phyloP scores from a whole-genome alignment of 2,888 invertebrate species.

The Isoperla grammatica region DNA sequence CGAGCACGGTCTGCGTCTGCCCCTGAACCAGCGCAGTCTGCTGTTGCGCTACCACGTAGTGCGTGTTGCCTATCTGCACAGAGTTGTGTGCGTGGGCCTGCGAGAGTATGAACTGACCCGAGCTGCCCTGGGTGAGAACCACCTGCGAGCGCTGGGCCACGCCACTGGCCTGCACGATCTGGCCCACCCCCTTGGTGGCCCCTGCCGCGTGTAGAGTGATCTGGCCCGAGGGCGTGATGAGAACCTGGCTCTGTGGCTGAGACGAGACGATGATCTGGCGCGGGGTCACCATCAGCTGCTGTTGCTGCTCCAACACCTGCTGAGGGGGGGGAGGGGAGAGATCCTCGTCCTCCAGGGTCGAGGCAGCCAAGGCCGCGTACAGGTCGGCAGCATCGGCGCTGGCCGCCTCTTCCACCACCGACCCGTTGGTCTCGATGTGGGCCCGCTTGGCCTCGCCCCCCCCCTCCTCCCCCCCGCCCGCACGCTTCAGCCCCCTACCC shows the following conservation, averaged over 20 bases:
- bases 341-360: constrained; percentile 71
- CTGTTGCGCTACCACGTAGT: constrained; percentile 61
- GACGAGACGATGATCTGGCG: constrained; percentile 51
- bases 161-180: constrained; percentile 37
- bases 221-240: constrained; percentile 39
- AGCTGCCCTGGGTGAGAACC: constrained; percentile 40
- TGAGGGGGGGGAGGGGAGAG: constrained; percentile 46
- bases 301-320: constrained; percentile 36
- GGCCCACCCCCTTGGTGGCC: not conserved
- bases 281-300: constrained; percentile 42
- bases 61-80: constrained; percentile 53
- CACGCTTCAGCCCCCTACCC: constrained; percentile 12
- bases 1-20: constrained; percentile 57
- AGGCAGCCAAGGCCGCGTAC: constrained; percentile 79
- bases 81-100: constrained; percentile 40
- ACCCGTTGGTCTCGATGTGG: constrained; percentile 6
- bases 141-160: constrained; percentile 35
- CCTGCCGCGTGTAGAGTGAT: constrained; percentile 35
- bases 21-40: constrained; percentile 53
- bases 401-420: constrained; percentile 34
- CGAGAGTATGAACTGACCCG: constrained; percentile 36
- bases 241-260: constrained; percentile 39
- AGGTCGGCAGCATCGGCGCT: constrained; percentile 72
- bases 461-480: constrained; percentile 1
- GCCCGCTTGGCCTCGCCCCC: constrained; percentile 4